These are phyloP conservation scores for Eriocheir sinensis DNA, from an alignment of 1,140 invertebrate genomes.

Conservation along the genomic window DNA sequence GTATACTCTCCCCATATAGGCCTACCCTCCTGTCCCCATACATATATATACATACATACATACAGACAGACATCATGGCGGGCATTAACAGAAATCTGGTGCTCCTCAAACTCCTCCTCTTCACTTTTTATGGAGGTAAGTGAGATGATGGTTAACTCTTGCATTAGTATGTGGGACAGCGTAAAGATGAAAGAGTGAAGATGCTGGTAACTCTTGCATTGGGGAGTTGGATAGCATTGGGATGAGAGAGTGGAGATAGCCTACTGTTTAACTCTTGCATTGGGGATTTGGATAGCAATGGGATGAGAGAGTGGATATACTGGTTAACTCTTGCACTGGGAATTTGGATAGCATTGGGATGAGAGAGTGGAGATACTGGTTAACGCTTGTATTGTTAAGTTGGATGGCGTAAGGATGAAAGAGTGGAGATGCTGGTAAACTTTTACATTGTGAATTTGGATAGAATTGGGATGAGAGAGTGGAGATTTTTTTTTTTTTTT, in stretches of 20 bases:
- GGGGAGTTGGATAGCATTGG: too few species aligned
- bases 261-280: too few species aligned
- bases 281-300: background rate
- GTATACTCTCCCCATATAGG: background rate
- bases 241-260: too few species aligned
- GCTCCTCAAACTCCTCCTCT: slow-evolving; percentile 51
- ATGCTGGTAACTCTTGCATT: background rate
- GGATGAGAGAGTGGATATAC: background rate
- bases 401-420: too few species aligned
- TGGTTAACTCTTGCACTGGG: background rate
- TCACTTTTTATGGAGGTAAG: slow-evolving; percentile 65
- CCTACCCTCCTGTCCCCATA: background rate
- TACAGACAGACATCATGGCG: background rate
- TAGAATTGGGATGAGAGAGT: too few species aligned
- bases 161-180: background rate
- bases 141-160: too few species aligned
- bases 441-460: background rate
- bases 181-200: background rate
- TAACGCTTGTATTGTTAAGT: too few species aligned
- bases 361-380: too few species aligned
- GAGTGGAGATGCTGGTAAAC: background rate
- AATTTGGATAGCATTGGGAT: background rate
- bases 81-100: slow-evolving; percentile 51
- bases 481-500: too few species aligned
- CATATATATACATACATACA: background rate